A percentile compares a stretch with the other conserved stretches of the same genome.
Evolutionary conservation across 2,113 vertebrate genomes (phyloP).

Genomic region (Oncorhynchus kisutch): DNA sequence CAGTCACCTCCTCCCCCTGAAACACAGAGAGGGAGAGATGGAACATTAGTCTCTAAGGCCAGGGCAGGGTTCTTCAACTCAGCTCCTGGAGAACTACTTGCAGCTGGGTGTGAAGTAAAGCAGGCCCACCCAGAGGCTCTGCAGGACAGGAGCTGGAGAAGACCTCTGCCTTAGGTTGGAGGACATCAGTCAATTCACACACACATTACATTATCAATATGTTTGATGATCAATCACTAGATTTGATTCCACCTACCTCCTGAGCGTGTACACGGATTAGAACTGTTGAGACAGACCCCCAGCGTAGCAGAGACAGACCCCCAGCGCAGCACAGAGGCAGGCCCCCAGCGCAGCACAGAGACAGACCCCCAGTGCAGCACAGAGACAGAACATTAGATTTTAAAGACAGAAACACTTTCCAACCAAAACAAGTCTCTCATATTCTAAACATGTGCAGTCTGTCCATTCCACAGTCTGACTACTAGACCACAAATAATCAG

Average conservation of each 20-base stretch:
- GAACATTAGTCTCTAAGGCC: too few relatives aligned
- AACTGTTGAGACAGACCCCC: conserved; percentile 1
- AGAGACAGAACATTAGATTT: not conserved
- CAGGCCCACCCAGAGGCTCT: too few relatives aligned
- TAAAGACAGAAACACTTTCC: not conserved
- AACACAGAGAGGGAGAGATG: too few relatives aligned
- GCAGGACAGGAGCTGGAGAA: too few relatives aligned
- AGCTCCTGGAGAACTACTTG: too few relatives aligned
- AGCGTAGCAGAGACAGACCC: not conserved
- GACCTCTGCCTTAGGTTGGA: too few relatives aligned
- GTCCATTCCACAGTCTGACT: too few relatives aligned
- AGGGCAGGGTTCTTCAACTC: too few relatives aligned
- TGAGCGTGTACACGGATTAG: conserved; percentile 1
- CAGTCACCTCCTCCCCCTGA: conserved; percentile 57
- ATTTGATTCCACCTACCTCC: conserved; percentile 10
- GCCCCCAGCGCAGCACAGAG: not conserved
- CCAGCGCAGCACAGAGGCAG: too few relatives aligned
- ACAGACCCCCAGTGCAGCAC: not conserved
- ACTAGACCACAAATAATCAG: too few relatives aligned
- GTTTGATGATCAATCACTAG: not conserved
- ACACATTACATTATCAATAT: not conserved
- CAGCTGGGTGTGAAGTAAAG: too few relatives aligned
- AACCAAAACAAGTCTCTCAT: not conserved
- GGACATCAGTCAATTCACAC: not conserved
- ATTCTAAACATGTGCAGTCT: not conserved